Evolutionary conservation across 2,797 vertebrate species (phyloP), one percentile per base, ranked within the genome.

Genomic region (Pseudopleuronectes americanus): DNA sequence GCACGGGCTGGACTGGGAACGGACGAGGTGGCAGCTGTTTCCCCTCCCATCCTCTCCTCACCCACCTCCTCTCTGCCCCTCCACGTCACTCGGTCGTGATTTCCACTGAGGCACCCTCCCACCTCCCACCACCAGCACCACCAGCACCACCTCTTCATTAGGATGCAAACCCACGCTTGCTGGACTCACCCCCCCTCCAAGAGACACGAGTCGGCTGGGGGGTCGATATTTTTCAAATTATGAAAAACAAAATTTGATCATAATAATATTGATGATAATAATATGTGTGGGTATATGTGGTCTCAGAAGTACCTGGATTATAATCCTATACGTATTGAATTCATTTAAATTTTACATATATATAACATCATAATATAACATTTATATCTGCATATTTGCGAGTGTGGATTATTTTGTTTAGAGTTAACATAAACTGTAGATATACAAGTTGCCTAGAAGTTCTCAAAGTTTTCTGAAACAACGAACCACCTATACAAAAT

Each of bases 51-150:
- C 78, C 81, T 69, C 53, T 26, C 54, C 43, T 70, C 74, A 51
- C 64, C 80, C 84, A 55, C 92, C 86, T 91, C 90, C 87, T 92
- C 90, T 93, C 86, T 80, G 77, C 90, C 70, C 87, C 66, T 74
- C 81, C 85, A 90, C 89, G 92, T 85, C 94, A 89, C 90, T 85
- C 83, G 79, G 94, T 94, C 86, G 94, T 93, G 95, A 94, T 93
- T 95, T 91, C 90, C 94, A 94, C 92, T 86, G 89, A 94, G 93
- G 22, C 38, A 16, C 22, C 90, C 43, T 19, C 43, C 43, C 5
- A 79, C 84, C 87, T n/a, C 90, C 93, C 92, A 83, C 87, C 86
- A 14, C 93, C 92, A 26, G 26, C 26, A 5, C 7, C 90, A 79
- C 84, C 87, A 80, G 84, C 87, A 90, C 92, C 92, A 83, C 87